Conservation (phyloP, 2,888 invertebrate genomes). For the Byasa hedistus region DNA sequence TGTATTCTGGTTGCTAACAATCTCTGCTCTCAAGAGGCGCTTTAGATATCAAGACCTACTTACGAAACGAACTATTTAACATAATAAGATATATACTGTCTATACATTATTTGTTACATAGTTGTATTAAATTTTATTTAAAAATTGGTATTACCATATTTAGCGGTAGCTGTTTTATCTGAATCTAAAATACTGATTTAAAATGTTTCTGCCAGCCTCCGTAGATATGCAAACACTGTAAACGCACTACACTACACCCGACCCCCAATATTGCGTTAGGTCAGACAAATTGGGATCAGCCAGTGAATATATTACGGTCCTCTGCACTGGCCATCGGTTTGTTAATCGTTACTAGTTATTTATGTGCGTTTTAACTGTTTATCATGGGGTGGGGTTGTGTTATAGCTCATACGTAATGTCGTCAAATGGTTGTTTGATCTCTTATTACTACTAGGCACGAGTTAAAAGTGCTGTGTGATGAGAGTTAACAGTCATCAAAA, state of each 20-base stretch:
- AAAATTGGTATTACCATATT: too few relatives aligned
- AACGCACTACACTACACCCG: slow-evolving; percentile 48
- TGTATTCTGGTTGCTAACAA: too few relatives aligned
- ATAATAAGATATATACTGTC: too few relatives aligned
- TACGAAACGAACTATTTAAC: too few relatives aligned
- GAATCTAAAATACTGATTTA: slow-evolving; percentile 39
- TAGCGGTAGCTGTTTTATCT: slow-evolving; percentile 25
- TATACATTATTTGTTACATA: too few relatives aligned
- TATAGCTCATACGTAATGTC: slow-evolving; percentile 29
- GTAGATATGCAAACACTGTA: slow-evolving; percentile 51
- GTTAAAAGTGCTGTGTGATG: slow-evolving; percentile 1
- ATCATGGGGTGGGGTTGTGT: slow-evolving; percentile 38
- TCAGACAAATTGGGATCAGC: slow-evolving; percentile 78
- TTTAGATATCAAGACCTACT: too few relatives aligned
- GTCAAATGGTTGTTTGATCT: slow-evolving; percentile 22
- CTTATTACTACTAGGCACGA: slow-evolving; percentile 2
- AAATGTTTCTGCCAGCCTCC: slow-evolving; percentile 36
- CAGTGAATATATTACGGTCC: slow-evolving; percentile 77
- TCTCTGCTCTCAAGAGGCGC: too few relatives aligned
- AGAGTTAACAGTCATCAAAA: slow-evolving; percentile 29
- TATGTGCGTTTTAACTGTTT: slow-evolving; percentile 56
- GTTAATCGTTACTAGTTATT: slow-evolving; percentile 77
- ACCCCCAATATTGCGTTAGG: slow-evolving; percentile 73
- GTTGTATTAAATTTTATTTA: too few relatives aligned
- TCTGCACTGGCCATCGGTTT: slow-evolving; percentile 68